Evolutionary conservation across 2,797 vertebrate species (phyloP).

Genomic region (Crax fasciolata): DNA sequence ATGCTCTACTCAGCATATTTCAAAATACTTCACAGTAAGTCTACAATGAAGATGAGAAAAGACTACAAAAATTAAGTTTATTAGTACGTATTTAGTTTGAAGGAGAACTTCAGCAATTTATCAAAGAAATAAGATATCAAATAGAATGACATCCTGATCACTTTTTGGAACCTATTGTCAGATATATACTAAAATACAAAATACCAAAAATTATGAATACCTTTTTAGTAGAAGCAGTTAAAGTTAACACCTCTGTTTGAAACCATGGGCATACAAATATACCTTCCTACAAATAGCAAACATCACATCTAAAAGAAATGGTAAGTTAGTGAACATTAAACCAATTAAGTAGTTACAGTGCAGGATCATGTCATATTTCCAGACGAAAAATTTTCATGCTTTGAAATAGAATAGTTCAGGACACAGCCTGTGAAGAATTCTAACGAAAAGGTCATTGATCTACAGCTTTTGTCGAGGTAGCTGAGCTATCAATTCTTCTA

Average conservation of each 20-base stretch:
- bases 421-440: neutral
- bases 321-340: neutral
- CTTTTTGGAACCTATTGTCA: neutral
- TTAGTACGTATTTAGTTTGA: neutral
- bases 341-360: neutral
- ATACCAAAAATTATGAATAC: neutral
- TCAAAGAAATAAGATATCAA: fast-evolving
- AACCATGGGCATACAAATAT: neutral
- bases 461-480: neutral
- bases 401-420: neutral
- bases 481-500: fast-evolving
- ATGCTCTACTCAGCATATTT: neutral
- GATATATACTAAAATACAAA: neutral
- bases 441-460: neutral
- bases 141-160: neutral
- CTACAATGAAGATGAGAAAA: neutral
- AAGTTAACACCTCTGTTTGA: neutral
- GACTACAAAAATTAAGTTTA: neutral
- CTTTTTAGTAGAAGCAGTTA: neutral
- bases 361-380: neutral
- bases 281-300: neutral
- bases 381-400: neutral
- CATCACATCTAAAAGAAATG: neutral
- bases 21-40: neutral
- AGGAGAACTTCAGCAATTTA: neutral